Evolutionary conservation across 1,140 invertebrate species (phyloP), one percentile per base, ranked within the genome.

Genomic region (Leptopilina clavipes): DNA sequence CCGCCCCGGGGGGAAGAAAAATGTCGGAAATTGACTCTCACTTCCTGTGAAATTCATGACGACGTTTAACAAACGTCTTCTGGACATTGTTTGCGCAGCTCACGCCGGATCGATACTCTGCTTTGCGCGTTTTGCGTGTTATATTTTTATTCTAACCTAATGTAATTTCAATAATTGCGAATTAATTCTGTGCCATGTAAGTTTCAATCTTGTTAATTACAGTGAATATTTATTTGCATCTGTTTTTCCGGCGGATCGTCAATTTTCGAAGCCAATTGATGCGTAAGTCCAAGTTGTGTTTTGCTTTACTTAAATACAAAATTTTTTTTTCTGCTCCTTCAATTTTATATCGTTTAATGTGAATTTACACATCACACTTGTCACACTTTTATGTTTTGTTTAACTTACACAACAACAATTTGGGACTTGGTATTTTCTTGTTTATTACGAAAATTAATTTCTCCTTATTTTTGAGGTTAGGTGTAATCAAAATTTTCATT

Each of bases 81-180:
- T 40, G 9, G 8, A 6, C 37, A 9, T 40, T 71, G 81, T 82
- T 85, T 80, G 81, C 84, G 81, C 83, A 84, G 78, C 74, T 18
- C 18, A n/a, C 44, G 45, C 73, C 77, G 70, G 81, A 82, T 85
- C 83, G 83, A 85, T 85, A 81, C 83, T 84, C 9, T 85, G 77
- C 83, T 84, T 81, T 65, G 11, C 22, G 11, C 22, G 22, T 65
- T 65, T 65, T 82, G 75, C 54, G 76, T 82, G n/a, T n/a, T n/a
- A 70, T 70, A 48, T 71, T 52, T 79, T 48, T 74, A 82, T 75
- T 82, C 82, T 85, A 85, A 85, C 83, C 83, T 85, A 82, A 48
- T 54, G 70, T 54, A 14, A 45, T 70, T 70, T 56, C 37, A 31
- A 65, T 31, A n/a, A 37, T 65, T 22, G 25, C 12, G 7, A 65